Base-by-base conservation (phyloP, 2,113 vertebrate species). In the Lophura nycthemera region DNA sequence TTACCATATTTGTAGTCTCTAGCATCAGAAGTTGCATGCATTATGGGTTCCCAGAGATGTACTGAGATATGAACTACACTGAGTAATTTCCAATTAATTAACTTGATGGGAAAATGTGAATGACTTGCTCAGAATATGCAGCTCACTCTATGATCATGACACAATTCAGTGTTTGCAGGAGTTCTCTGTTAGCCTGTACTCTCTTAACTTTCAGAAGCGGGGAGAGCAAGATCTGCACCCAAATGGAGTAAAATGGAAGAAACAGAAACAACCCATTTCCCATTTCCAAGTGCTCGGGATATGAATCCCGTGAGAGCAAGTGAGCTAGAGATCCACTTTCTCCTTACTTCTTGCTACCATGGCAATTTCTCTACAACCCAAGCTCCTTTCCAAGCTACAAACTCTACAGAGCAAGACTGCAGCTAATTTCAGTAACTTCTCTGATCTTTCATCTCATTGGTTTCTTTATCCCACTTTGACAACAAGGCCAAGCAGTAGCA, bases 81-180 rank as follows among this genome's bases (percentile, higher is more conserved):
- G 8, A 15, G 8, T 50, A 36, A 86, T 95, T 92, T 78, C 61
- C 48, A 86, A 45, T 78, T 67, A 88, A 88, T 45, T 84, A 71
- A 85, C 73, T 86, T 73, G 43, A 80, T 75, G 59, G 74, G 45
- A 91, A 86, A 72, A 72, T 69, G 38, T 22, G 74, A 91, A 96
- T 65, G n/a, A 40, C 40, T 86, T 92, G 40, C 65, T 85, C 42
- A 72, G 61, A 73, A 80, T 20, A 21, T 4, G 5, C 25, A 18
- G 20, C 79, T 87, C 66, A 47, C 45, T 60, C 71, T 77, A 18
- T 32, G 66, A 65, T 40, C 38, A n/a, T n/a, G 63, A 81, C 74
- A 87, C 52, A 75, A 20, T 60, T 89, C 61, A 64, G 21, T 27
- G 34, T 85, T 93, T 70, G 45, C 40, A 79, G 48, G 54, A 64